Evolutionary conservation across 2,888 invertebrate species (phyloP).

Genomic region (Mimumesa dahlbomi): DNA sequence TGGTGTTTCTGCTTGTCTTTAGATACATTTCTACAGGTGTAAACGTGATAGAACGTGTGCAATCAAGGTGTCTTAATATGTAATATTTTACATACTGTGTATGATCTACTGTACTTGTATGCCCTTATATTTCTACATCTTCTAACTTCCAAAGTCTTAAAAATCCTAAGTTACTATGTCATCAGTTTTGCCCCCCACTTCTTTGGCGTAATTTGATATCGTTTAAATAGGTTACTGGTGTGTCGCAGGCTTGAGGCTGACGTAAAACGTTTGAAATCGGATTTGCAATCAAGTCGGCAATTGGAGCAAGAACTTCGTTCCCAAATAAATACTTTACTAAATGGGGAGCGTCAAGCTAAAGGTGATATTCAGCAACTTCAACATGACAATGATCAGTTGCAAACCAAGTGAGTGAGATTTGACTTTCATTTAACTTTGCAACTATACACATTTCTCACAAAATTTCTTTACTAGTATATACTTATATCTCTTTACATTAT

Average conservation of each 20-base stretch:
- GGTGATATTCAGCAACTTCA: conserved; percentile 90
- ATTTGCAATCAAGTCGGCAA: conserved; percentile 87
- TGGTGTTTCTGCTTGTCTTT: too few relatives aligned
- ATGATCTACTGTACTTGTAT: background rate
- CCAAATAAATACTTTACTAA: conserved; percentile 85
- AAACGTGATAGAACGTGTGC: background rate
- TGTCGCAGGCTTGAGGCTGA: conserved; percentile 86
- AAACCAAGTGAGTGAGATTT: conserved; percentile 85
- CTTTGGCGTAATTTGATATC: conserved; percentile 55
- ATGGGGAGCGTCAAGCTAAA: conserved; percentile 85
- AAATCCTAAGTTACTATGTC: conserved; percentile 8
- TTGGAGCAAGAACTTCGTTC: conserved; percentile 87
- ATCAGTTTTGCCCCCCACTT: conserved; percentile 23
- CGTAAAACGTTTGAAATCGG: conserved; percentile 87
- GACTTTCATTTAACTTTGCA: too few relatives aligned
- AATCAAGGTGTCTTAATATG: background rate
- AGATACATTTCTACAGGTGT: too few relatives aligned
- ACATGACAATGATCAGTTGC: conserved; percentile 93
- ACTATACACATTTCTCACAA: too few relatives aligned
- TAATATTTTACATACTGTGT: background rate
- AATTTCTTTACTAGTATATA: too few relatives aligned
- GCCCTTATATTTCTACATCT: background rate
- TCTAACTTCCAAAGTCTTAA: background rate
- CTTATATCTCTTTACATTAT: too few relatives aligned
- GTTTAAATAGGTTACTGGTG: conserved; percentile 74